Base-by-base conservation (phyloP, 2,113 vertebrate genomes). In the Aptenodytes patagonicus region DNA sequence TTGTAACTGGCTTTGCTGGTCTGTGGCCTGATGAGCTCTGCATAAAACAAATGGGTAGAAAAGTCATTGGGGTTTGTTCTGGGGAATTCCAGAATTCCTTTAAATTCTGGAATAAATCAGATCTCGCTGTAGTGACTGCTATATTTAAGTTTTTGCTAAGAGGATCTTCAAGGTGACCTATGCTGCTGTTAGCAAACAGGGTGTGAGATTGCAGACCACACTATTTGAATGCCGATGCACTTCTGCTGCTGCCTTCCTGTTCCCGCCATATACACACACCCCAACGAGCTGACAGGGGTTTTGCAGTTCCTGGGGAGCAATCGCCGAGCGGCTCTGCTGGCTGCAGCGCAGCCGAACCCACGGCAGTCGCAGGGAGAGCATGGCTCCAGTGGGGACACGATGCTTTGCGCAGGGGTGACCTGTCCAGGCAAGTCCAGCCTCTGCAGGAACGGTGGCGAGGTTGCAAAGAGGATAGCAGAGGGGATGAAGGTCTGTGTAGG, bases 291-390 rank as follows among this genome's bases (percentile, higher is more conserved):
- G 87, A 14, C 17, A 12, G 26, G 24, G 36, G 25, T 77, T 81
- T 81, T 60, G 54, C n/a, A 13, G 24, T 61, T 47, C 55, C 51
- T 57, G 61, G 19, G 36, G 29, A 61, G 69, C 69, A 46, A 49
- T 31, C 0, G 0, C 28, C 0, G 1, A 71, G 66, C 0, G 0
- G 15, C 15, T 57, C 22, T 47, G 44, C 24, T n/a, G 38, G 55
- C 66, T 52, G 57, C 55, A 89, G 55, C 49, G 66, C 46, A 46
- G 29, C 51, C 12, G 1, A 44, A 32, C 38, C 49, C 47, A 5
- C 2, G 0, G 24, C 52, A 54, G 42, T 10, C 16, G 2, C 54
- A 11, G 5, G 4, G 57, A 64, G 15, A 8, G 0, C 0, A 0
- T 2, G 5, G 17, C 22, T 68, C 9, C 7, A 1, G 34, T 20